Conservation (phyloP, 2,888 invertebrate genomes). For the Psylliodes chrysocephalus region DNA sequence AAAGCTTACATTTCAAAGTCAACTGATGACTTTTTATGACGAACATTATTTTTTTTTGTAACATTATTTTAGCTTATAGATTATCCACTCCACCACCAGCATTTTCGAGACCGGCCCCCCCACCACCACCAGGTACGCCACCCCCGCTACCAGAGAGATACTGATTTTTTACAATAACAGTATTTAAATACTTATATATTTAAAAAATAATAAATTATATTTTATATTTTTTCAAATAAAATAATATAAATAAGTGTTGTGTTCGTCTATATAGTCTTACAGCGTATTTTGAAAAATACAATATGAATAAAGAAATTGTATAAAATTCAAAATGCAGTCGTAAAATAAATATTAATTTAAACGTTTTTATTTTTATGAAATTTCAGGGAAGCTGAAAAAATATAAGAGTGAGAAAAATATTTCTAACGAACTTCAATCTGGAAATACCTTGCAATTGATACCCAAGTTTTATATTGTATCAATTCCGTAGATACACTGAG, state of each 20-base stretch:
- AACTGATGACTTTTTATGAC: no score
- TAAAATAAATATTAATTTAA: no score
- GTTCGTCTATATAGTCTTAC: slow-evolving; percentile 1
- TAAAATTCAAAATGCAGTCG: no score
- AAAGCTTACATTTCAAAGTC: no score
- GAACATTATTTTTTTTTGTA: not conserved
- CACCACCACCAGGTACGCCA: slow-evolving; percentile 50
- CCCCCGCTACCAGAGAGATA: slow-evolving; percentile 41
- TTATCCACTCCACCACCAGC: slow-evolving; percentile 46
- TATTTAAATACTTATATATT: slow-evolving; percentile 7
- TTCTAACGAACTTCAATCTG: not conserved
- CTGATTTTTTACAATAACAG: slow-evolving; percentile 2
- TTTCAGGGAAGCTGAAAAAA: slow-evolving; percentile 37
- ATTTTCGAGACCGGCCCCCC: slow-evolving; percentile 48
- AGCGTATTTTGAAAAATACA: slow-evolving; percentile 5
- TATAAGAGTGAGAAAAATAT: slow-evolving; percentile 39
- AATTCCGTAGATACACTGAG: slow-evolving; percentile 29
- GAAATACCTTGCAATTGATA: slow-evolving; percentile 28
- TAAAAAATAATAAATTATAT: not conserved
- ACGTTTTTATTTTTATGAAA: slow-evolving; percentile 10
- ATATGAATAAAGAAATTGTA: no score
- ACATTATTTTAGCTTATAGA: slow-evolving; percentile 42
- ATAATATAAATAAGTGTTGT: not conserved
- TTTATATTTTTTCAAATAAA: slow-evolving; percentile 16
- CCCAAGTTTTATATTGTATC: slow-evolving; percentile 36